phyloP scores from a whole-genome alignment of 2,113 vertebrate species.

The Protobothrops flavoviridis region DNA sequence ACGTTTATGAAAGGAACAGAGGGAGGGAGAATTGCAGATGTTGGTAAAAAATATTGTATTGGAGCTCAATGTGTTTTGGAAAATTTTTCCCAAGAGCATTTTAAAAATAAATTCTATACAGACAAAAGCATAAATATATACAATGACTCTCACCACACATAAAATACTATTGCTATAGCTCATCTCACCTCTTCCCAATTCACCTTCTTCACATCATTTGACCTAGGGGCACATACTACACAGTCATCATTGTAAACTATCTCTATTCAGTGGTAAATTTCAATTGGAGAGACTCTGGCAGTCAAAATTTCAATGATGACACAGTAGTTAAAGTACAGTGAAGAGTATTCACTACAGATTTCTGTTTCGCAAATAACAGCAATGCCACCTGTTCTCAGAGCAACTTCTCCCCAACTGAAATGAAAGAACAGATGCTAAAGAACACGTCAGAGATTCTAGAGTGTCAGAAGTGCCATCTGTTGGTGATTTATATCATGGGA shows the following conservation, averaged over 20 bases:
- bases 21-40: background rate
- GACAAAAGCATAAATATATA: background rate
- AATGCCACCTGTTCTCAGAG: background rate
- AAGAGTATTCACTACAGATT: background rate
- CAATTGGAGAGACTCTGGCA: background rate
- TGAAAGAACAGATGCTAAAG: background rate
- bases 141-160: background rate
- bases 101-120: background rate
- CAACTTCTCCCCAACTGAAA: background rate
- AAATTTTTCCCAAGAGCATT: background rate
- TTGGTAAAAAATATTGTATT: background rate
- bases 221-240: background rate
- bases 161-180: background rate
- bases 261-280: background rate
- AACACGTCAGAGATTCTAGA: background rate
- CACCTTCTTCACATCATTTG: background rate
- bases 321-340: background rate
- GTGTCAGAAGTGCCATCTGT: background rate
- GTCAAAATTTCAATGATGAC: background rate
- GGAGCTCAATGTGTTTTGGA: background rate
- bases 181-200: background rate
- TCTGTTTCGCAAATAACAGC: background rate
- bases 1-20: background rate
- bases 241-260: background rate
- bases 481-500: background rate